Conservation (phyloP, 2,888 invertebrate genomes). For the Orthonevra nobilis region DNA sequence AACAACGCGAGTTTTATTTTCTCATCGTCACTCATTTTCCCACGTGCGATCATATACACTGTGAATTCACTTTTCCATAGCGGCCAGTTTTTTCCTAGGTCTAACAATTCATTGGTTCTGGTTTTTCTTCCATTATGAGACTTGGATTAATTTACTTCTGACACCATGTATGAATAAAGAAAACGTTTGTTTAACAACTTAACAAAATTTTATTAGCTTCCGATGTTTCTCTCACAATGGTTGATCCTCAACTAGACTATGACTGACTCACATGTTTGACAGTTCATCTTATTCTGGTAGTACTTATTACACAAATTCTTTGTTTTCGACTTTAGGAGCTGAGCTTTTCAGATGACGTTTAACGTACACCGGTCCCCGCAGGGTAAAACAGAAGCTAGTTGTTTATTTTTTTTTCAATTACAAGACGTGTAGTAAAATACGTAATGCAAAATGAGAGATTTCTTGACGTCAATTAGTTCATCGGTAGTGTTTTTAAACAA, state of each 20-base stretch:
- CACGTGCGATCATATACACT: conserved; percentile 1
- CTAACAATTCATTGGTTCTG: not conserved
- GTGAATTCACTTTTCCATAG: not conserved
- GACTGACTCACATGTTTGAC: not conserved
- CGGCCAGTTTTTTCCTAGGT: not conserved
- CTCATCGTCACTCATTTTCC: not conserved
- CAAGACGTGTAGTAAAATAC: too few species aligned
- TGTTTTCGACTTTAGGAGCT: too few species aligned
- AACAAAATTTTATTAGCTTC: not conserved
- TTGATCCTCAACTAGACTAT: not conserved
- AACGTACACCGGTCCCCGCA: too few species aligned
- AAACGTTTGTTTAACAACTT: not conserved
- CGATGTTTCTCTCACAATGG: not conserved
- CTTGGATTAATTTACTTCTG: not conserved
- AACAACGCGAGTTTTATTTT: not conserved
- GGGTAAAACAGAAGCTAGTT: too few species aligned
- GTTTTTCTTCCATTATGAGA: not conserved
- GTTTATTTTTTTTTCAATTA: too few species aligned
- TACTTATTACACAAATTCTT: not conserved
- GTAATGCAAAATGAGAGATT: too few species aligned
- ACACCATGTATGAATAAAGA: not conserved
- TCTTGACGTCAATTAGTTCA: too few species aligned
- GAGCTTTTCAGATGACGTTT: too few species aligned
- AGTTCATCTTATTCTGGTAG: not conserved
- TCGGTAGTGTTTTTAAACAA: too few species aligned